These are phyloP conservation scores for Aspiorhynchus laticeps DNA, from an alignment of 2,113 vertebrate genomes.

Conservation along the genomic window DNA sequence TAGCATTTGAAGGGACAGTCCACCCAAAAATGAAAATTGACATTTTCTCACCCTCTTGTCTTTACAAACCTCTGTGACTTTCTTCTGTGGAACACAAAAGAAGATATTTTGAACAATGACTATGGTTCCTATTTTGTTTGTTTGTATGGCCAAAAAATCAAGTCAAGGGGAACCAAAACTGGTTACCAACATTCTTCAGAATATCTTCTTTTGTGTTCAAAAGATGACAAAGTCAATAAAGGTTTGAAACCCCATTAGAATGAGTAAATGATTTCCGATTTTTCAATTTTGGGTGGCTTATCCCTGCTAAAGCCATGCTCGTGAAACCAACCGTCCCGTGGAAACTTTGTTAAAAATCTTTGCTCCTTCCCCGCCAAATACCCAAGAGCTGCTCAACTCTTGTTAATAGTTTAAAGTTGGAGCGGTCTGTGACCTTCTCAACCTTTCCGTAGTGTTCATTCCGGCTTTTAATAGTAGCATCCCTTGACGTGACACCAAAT, in stretches of 20 bases:
- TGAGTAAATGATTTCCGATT: neutral
- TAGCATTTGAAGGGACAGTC: neutral
- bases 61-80: neutral
- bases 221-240: neutral
- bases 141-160: neutral
- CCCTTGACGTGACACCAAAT: neutral
- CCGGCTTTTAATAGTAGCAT: neutral
- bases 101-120: neutral
- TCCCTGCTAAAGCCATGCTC: neutral
- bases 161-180: neutral
- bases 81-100: neutral
- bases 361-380: neutral
- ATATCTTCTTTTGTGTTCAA: neutral
- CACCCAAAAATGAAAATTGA: neutral
- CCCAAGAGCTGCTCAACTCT: neutral
- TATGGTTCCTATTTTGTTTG: neutral
- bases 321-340: neutral
- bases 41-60: neutral
- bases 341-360: neutral
- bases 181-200: neutral
- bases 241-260: neutral
- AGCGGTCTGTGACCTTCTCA: neutral
- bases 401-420: neutral
- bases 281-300: neutral
- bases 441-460: neutral